A percentile compares a stretch with the other conserved stretches of the same genome.
These are phyloP conservation scores for Spondyliosoma cantharus DNA, from an alignment of 2,797 vertebrate species.

Conservation along the genomic window DNA sequence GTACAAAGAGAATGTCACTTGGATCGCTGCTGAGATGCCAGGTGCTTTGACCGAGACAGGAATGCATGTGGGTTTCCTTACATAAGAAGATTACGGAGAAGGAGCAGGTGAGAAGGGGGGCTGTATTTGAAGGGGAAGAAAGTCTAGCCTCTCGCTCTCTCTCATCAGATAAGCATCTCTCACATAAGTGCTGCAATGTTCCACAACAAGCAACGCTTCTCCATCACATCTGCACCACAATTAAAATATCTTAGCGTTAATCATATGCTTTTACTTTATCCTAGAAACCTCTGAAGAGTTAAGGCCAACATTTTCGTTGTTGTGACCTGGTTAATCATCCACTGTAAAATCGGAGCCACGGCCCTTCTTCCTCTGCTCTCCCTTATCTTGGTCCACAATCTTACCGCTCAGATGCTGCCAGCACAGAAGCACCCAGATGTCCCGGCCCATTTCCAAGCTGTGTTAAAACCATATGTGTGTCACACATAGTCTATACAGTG, in stretches of 20 bases:
- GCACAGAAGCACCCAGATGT: constrained; percentile 15
- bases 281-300: not conserved
- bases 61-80: constrained; percentile 75
- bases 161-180: constrained; percentile 47
- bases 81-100: constrained; percentile 79
- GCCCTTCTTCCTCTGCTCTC: constrained; percentile 21
- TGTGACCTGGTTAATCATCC: constrained; percentile 42
- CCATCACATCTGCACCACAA: not conserved
- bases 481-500: not conserved
- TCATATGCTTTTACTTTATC: not conserved
- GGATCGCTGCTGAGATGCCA: constrained; percentile 64
- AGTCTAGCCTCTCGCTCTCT: constrained; percentile 27
- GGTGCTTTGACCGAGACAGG: constrained; percentile 76
- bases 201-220: constrained; percentile 30
- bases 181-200: constrained; percentile 48
- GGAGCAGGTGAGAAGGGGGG: constrained; percentile 47
- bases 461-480: constrained; percentile 18
- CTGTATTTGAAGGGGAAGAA: constrained; percentile 57
- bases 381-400: constrained; percentile 19
- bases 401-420: not conserved
- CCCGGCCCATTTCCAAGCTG: constrained; percentile 9
- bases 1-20: constrained; percentile 71
- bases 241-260: not conserved
- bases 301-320: constrained; percentile 16
- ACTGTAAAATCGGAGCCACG: constrained; percentile 30